These are phyloP conservation scores for Antennarius maculatus DNA, from an alignment of 2,797 vertebrate species.

Conservation along the genomic window DNA sequence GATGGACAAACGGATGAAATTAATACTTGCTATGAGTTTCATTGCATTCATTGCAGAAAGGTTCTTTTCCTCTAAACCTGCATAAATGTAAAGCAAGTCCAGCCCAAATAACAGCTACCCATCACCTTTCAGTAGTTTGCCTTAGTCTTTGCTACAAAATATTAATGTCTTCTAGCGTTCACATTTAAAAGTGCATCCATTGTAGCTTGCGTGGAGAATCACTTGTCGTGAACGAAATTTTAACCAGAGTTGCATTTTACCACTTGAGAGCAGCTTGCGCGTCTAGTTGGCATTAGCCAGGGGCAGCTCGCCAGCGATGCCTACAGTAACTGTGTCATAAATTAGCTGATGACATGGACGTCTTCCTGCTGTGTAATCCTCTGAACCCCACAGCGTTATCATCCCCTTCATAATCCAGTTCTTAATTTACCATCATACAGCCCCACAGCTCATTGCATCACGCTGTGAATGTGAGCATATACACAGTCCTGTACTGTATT, in stretches of 20 bases:
- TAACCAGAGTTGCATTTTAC: slow-evolving; percentile 25
- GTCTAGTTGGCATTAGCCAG: slow-evolving; percentile 14
- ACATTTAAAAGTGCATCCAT: background rate
- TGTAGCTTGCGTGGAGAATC: slow-evolving; percentile 12
- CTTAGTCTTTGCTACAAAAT: background rate
- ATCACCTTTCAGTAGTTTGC: too few relatives aligned
- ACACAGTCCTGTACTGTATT: slow-evolving; percentile 5
- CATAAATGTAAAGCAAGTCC: background rate
- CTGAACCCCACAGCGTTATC: slow-evolving; percentile 28
- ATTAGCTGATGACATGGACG: slow-evolving; percentile 59
- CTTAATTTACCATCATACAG: slow-evolving; percentile 42
- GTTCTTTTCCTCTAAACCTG: background rate
- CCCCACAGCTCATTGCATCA: slow-evolving; percentile 48
- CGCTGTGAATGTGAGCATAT: background rate
- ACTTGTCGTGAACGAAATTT: slow-evolving; percentile 15
- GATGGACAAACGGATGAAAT: too few relatives aligned
- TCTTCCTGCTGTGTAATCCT: slow-evolving; percentile 42
- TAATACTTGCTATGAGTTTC: background rate
- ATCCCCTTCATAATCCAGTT: slow-evolving; percentile 17
- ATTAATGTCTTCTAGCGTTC: background rate
- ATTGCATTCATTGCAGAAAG: background rate
- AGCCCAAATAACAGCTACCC: too few relatives aligned
- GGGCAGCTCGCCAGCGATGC: slow-evolving; percentile 18
- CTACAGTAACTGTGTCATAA: slow-evolving; percentile 38
- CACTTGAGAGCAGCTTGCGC: slow-evolving; percentile 24